Conservation (phyloP, 1,140 invertebrate genomes). For the Drosophila leontia region DNA sequence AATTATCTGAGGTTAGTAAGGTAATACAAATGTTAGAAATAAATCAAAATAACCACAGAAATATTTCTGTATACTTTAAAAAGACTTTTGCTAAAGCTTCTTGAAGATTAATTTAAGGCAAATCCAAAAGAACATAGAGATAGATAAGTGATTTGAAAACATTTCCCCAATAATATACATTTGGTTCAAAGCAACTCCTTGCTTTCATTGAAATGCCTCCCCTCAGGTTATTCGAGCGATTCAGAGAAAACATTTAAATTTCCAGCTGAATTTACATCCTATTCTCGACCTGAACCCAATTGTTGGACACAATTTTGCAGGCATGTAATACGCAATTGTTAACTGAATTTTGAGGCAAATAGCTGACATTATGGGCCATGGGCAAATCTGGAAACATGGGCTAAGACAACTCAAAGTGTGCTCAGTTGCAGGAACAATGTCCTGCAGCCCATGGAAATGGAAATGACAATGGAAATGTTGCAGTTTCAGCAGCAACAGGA, state of each 20-base stretch:
- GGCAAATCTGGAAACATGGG: slow-evolving; percentile 18
- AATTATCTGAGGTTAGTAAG: not conserved
- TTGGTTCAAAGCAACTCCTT: not conserved
- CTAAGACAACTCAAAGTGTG: slow-evolving; percentile 37
- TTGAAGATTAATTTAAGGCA: not conserved
- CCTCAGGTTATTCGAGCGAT: slow-evolving; percentile 3
- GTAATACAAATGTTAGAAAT: no score
- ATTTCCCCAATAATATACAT: not conserved
- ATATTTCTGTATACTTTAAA: no score
- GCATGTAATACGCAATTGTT: slow-evolving; percentile 51
- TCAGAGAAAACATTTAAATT: slow-evolving; percentile 33
- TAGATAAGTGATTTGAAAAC: not conserved
- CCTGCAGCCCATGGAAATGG: slow-evolving; percentile 30
- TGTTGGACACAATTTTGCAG: slow-evolving; percentile 31
- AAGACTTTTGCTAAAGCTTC: no score
- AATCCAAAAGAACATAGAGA: not conserved
- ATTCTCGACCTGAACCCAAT: slow-evolving; percentile 7
- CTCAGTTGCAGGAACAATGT: slow-evolving; percentile 37
- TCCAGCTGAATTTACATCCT: slow-evolving; percentile 33
- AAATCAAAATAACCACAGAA: no score
- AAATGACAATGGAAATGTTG: slow-evolving; percentile 28
- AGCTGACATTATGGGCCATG: slow-evolving; percentile 33
- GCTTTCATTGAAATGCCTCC: not conserved
- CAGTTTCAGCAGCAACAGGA: slow-evolving; percentile 36
- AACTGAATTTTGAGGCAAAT: slow-evolving; percentile 45